Evolutionary conservation across 2,113 vertebrate species (phyloP), one percentile per base, ranked within the genome.

Genomic region (Etheostoma cragini): DNA sequence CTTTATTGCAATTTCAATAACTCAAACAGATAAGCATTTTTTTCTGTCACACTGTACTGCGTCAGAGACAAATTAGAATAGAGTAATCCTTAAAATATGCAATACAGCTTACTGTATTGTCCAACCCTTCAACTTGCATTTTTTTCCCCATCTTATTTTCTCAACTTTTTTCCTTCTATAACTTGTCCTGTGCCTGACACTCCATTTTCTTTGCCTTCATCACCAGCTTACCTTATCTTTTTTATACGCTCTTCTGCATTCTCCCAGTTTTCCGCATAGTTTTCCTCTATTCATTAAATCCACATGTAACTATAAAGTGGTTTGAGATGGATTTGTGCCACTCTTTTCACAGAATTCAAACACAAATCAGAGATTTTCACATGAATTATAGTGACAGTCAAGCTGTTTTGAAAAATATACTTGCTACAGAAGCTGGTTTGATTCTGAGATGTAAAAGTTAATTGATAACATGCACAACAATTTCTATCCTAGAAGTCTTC

Each of bases 401-500:
- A 56, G 35, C 8, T 16, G 35, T 47, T 74, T 24, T 8, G 7
- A 85, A 72, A 45, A 50, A 17, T 76, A 45, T 14, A 21, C 50
- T 24, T 30, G 3, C 53, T 16, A 22, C 54, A 64, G 60, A 56
- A 8, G 2, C 19, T 11, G 19, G 56, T 72, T 65, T 17, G 62
- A 76, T 53, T 73, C 35, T 50, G 26, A 22, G 52, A 80, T 78
- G 45, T 57, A 70, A 67, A 4, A 14, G 8, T 33, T 38, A 54
- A 81, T 73, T 67, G 17, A 81, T 66, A 65, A 52, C 50, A 24
- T 42, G 33, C 19, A 17, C 50, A 73, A 19, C 1, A 35, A 4
- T 65, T 72, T 52, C n/a, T 56, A 12, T 17, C 46, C 50, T 54
- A 33, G 72, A 79, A 82, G 46, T 72, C 26, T 72, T 70, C 42